Base-by-base conservation (phyloP, 2,888 invertebrate species). In the Tiliacea citrago region DNA sequence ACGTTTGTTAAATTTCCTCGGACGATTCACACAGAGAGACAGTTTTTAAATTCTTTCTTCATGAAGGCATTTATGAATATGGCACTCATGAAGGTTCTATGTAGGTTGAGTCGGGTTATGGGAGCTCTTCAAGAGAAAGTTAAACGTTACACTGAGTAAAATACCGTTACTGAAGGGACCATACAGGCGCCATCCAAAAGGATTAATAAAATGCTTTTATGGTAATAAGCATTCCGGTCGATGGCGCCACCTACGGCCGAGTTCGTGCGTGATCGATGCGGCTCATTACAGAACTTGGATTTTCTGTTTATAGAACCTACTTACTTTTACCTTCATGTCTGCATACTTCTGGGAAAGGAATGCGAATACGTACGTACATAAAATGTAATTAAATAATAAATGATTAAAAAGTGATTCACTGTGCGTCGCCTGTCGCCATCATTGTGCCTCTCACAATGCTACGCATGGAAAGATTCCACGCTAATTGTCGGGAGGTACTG, bases 231-330 rank as follows among this genome's bases (percentile, higher is more conserved):
- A 90, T 89, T 91, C 90, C 85, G 78, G 81, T 77, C 62, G 81
- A 84, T 90, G 92, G 92, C 92, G 92, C 91, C 91, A 91, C 76
- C 81, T 86, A 86, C 84, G 75, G 67, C 77, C 84, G 87, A 84
- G 83, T 87, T 88, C 84, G 86, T 86, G 86, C 87, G 76, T 89
- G 88, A 91, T 86, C 82, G 78, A 86, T 84, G 73, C 77, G 75
- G 45, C 85, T 86, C 87, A 86, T 86, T 86, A 86, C 62, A 51
- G 67, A 55, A 61, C 51, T 77, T 35, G 79, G 68, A 61, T 72
- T 63, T 67, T 77, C 71, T 66, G 78, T 72, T 67, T 55, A 75
- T 55, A 49, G 53, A 65, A 72, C 86, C 67, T 70, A 75, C 69
- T 75, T 72, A 86, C 84, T 86, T 83, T 83, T 86, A 83, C 84